Percentiles rank a stretch among this genome's conserved stretches.
Evolutionary conservation across 2,888 invertebrate genomes (phyloP).

Genomic region (Charanyca ferruginea): DNA sequence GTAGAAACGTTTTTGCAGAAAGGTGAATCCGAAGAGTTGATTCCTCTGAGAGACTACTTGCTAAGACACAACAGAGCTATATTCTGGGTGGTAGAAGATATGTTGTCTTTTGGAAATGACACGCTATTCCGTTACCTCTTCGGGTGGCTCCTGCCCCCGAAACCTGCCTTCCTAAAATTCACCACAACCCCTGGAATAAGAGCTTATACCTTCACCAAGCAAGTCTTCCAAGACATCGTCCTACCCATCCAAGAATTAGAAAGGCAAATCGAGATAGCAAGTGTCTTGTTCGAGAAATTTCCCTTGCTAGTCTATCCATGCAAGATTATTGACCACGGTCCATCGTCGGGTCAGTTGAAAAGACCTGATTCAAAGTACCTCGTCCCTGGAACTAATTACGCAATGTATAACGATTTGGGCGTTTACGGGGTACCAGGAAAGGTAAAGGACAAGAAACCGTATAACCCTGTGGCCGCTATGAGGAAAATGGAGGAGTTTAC

Average conservation of each 20-base stretch:
- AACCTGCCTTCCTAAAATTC: slow-evolving; percentile 94
- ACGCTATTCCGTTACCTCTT: slow-evolving; percentile 91
- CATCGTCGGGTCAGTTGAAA: slow-evolving; percentile 91
- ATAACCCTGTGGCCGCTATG: slow-evolving; percentile 93
- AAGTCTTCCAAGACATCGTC: slow-evolving; percentile 94
- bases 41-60: slow-evolving; percentile 92
- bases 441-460: slow-evolving; percentile 91
- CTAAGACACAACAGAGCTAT: slow-evolving; percentile 93
- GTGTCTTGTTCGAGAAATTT: slow-evolving; percentile 92
- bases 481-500: slow-evolving; percentile 93
- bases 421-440: slow-evolving; percentile 93
- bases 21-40: slow-evolving; percentile 90
- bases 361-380: slow-evolving; percentile 90
- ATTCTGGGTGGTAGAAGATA: slow-evolving; percentile 94
- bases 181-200: slow-evolving; percentile 93
- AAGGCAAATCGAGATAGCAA: slow-evolving; percentile 91
- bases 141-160: slow-evolving; percentile 93
- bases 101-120: slow-evolving; percentile 94
- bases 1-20: slow-evolving; percentile 90
- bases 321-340: slow-evolving; percentile 92
- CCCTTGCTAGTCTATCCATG: slow-evolving; percentile 94
- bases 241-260: slow-evolving; percentile 92
- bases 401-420: slow-evolving; percentile 94
- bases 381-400: slow-evolving; percentile 92
- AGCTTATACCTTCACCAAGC: slow-evolving; percentile 93